phyloP scores from a whole-genome alignment of 2,113 vertebrate genomes.

The Lepus americanus region DNA sequence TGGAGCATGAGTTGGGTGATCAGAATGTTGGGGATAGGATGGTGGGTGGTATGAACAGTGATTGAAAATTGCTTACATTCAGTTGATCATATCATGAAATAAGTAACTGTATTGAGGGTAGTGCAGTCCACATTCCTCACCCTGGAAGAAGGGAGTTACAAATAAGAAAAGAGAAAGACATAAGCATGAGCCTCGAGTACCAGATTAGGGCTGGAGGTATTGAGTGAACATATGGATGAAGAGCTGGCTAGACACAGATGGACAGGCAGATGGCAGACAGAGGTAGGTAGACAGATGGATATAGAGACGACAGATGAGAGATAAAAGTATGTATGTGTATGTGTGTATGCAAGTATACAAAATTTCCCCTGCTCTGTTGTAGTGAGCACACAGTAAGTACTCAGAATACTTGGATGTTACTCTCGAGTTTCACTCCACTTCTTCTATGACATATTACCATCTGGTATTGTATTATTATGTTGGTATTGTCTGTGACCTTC shows the following conservation, averaged over 20 bases:
- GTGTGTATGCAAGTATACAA: too few species aligned
- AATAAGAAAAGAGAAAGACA: background rate
- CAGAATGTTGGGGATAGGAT: rapidly evolving
- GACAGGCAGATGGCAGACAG: too few species aligned
- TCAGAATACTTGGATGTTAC: background rate
- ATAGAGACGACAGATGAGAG: background rate
- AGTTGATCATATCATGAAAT: background rate
- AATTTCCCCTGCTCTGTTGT: background rate
- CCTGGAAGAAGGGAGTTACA: background rate
- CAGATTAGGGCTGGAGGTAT: background rate
- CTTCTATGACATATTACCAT: background rate
- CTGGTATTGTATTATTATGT: background rate
- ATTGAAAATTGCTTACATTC: background rate
- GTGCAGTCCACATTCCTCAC: background rate
- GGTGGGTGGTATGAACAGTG: too few species aligned
- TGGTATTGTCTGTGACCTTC: background rate
- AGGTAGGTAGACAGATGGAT: background rate
- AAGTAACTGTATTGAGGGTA: background rate
- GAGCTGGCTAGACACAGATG: background rate
- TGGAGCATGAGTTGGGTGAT: background rate
- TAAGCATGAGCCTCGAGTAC: background rate
- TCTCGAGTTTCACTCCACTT: background rate
- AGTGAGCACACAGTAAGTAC: background rate
- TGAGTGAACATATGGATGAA: background rate
- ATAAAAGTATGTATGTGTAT: background rate